These are phyloP conservation scores for Diadophis punctatus DNA, from an alignment of 2,113 vertebrate genomes.

Conservation along the genomic window DNA sequence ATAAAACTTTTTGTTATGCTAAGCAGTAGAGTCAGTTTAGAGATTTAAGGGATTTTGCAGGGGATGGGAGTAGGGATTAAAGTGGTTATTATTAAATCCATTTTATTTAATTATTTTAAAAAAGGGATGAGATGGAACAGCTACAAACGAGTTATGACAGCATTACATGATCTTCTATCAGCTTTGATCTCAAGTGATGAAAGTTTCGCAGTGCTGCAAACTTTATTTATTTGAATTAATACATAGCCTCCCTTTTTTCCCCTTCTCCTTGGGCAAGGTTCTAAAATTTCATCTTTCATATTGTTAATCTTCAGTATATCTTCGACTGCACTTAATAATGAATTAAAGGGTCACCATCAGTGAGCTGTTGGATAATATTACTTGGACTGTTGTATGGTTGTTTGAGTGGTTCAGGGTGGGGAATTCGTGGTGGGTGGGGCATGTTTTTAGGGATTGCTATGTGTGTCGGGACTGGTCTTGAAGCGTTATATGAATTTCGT, in stretches of 20 bases:
- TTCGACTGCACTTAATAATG: too few species aligned
- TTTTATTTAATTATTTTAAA: background rate
- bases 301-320: background rate
- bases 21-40: background rate
- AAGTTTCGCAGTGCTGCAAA: background rate
- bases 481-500: too few species aligned
- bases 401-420: too few species aligned
- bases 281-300: background rate
- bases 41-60: background rate
- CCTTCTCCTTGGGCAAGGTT: background rate
- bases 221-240: background rate
- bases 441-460: too few species aligned
- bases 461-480: too few species aligned
- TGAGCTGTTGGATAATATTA: too few species aligned
- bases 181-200: background rate
- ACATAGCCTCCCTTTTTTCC: background rate
- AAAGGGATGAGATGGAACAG: background rate
- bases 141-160: background rate
- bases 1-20: background rate
- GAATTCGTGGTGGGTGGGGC: too few species aligned
- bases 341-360: too few species aligned
- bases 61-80: background rate
- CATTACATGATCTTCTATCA: background rate
- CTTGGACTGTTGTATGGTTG: too few species aligned
- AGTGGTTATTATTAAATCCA: background rate